Conservation (phyloP, 2,888 invertebrate genomes). For the Automeris io region DNA sequence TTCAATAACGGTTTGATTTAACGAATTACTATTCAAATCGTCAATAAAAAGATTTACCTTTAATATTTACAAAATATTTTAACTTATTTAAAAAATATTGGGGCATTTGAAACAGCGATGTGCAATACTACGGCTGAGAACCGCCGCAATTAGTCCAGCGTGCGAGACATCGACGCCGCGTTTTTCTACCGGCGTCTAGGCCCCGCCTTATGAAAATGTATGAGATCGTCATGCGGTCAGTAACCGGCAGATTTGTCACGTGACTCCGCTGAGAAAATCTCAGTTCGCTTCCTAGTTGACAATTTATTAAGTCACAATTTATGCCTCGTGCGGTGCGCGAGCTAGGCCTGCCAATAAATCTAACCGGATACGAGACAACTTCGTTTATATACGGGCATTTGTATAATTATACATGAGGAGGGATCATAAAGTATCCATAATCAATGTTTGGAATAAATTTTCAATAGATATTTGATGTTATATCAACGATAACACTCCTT, state of each 20-base stretch:
- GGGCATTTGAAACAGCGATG: no score
- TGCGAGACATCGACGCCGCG: slow-evolving; percentile 31
- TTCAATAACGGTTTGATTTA: no score
- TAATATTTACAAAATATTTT: no score
- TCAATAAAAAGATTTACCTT: no score
- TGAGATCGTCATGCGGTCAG: slow-evolving; percentile 21
- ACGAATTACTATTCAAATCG: no score
- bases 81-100: no score
- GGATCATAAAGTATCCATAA: no score
- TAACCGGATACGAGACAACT: slow-evolving; percentile 6
- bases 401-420: slow-evolving; percentile 3
- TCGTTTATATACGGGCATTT: slow-evolving; percentile 3
- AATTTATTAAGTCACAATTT: slow-evolving; percentile 11
- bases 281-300: slow-evolving; percentile 13
- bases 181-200: slow-evolving; percentile 31
- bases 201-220: slow-evolving; percentile 42
- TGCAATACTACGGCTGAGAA: slow-evolving; percentile 43
- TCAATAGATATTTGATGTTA: no score
- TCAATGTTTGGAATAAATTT: no score
- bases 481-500: no score
- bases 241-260: slow-evolving; percentile 21
- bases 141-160: slow-evolving; percentile 31
- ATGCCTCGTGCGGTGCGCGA: slow-evolving; percentile 5
- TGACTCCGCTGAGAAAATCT: slow-evolving; percentile 18
- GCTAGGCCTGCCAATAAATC: slow-evolving; percentile 7